Evolutionary conservation across 1,140 invertebrate species (phyloP).

Genomic region (Drosophila equinoxialis): DNA sequence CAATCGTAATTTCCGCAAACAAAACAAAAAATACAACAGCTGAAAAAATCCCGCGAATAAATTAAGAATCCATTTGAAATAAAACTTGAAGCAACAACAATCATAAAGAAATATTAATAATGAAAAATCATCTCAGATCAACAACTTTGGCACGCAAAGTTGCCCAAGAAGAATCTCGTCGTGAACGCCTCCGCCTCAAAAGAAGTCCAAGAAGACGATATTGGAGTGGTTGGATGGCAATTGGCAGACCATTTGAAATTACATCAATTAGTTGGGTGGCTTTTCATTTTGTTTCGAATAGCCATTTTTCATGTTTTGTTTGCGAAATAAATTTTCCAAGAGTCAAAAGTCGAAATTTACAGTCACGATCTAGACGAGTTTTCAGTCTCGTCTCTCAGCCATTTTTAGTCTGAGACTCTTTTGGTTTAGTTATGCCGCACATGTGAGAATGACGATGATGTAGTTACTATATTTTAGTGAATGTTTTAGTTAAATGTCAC

Average conservation of each 20-base stretch:
- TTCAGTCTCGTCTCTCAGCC: conserved; percentile 1
- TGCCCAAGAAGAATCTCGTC: conserved; percentile 57
- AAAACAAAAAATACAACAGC: conserved; percentile 15
- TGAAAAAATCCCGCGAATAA: conserved; percentile 57
- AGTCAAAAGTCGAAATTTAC: conserved; percentile 19
- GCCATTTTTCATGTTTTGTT: conserved; percentile 19
- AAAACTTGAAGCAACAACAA: conserved; percentile 16
- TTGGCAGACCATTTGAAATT: conserved; percentile 73
- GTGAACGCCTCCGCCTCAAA: conserved; percentile 43
- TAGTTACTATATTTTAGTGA: conserved; percentile 7
- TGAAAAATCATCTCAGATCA: conserved; percentile 9
- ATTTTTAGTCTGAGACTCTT: conserved; percentile 44
- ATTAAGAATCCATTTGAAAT: conserved; percentile 70
- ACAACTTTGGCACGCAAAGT: conserved; percentile 63
- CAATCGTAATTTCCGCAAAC: conserved; percentile 37
- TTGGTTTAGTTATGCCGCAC: conserved; percentile 23
- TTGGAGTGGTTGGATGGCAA: conserved; percentile 54
- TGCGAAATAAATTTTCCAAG: conserved; percentile 51
- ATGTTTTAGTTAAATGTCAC: conserved; percentile 57
- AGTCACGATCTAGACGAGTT: conserved; percentile 63
- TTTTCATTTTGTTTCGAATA: conserved; percentile 10
- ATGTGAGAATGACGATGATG: conserved; percentile 54
- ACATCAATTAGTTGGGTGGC: conserved; percentile 65
- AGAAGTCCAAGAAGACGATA: conserved; percentile 36
- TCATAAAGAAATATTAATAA: background rate